Evolutionary conservation across 2,888 invertebrate genomes (phyloP), one percentile per base, ranked within the genome.

Genomic region (Gisinianus flammeolus): DNA sequence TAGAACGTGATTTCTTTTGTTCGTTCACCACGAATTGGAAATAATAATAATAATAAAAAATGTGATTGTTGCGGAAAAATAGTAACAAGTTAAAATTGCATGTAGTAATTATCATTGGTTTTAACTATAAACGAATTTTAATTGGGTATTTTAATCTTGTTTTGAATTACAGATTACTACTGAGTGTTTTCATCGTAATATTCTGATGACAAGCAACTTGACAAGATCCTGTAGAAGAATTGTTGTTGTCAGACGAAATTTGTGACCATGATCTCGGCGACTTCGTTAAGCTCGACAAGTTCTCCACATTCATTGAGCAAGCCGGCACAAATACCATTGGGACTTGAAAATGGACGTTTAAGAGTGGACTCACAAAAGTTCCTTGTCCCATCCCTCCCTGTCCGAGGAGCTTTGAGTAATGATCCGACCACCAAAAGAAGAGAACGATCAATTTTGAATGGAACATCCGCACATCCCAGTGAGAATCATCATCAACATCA

Each of bases 291-390:
- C 67, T 79, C 83, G 52, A 79, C 75, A 75, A 79, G 80, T 77
- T 62, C 80, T 76, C 74, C 70, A 58, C 74, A 79, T 69, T 75
- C 80, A 66, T 22, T 70, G 74, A 77, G 77, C 69, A 76, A 83
- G 28, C 31, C 69, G 62, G 56, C 72, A 56, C 80, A 79, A 75
- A 80, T 80, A 76, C 81, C 81, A 64, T 54, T 81, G 66, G 79
- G 79, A 30, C 77, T 81, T 3, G 83, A 81, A 33, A 82, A 82
- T 69, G 81, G 80, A 28, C 79, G 83, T 67, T 77, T 82, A 56
- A 70, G 83, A 33, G 81, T 82, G 58, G 84, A 84, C 73, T 81
- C 84, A 35, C 84, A 83, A 79, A 84, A 84, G 75, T 84, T 84
- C 62, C 79, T 84, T n/a, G 82, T 84, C 28, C 84, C 84, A 30